Conservation (phyloP, 2,113 vertebrate genomes). For the Epinephelus cyanopodus region DNA sequence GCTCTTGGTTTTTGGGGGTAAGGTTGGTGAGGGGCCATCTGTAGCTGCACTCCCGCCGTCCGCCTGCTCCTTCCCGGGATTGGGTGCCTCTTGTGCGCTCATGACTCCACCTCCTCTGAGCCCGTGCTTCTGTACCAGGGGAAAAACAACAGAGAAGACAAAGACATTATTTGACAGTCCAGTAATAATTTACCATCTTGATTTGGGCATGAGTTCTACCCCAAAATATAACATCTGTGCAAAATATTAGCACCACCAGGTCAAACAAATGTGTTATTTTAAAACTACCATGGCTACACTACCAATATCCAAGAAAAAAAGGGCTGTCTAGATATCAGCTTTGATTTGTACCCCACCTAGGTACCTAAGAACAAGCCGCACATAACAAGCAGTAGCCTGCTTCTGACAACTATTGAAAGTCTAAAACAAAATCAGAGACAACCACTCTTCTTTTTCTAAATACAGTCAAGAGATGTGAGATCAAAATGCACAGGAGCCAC, state of each 20-base stretch:
- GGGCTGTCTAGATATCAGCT: neutral
- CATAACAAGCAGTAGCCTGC: slow-evolving; percentile 6
- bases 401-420: slow-evolving; percentile 21
- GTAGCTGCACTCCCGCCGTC: slow-evolving; percentile 58
- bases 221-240: neutral
- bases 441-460: slow-evolving; percentile 20
- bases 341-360: neutral
- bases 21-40: slow-evolving; percentile 81
- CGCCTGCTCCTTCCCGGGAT: slow-evolving; percentile 74
- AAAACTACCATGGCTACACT: slow-evolving; percentile 9
- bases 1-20: slow-evolving; percentile 76
- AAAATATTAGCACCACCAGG: neutral
- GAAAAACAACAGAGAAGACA: slow-evolving; percentile 23
- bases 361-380: neutral
- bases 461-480: slow-evolving; percentile 11
- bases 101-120: slow-evolving; percentile 80
- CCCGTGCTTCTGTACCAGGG: slow-evolving; percentile 63
- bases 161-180: slow-evolving; percentile 16
- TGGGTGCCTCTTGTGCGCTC: slow-evolving; percentile 82
- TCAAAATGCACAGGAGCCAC: slow-evolving; percentile 6
- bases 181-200: neutral
- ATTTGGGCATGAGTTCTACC: neutral
- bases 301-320: slow-evolving; percentile 7
- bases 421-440: slow-evolving; percentile 2
- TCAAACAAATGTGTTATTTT: slow-evolving; percentile 16